Base-by-base conservation (phyloP, 2,113 vertebrate species). In the Psittacula cyanocephala region DNA sequence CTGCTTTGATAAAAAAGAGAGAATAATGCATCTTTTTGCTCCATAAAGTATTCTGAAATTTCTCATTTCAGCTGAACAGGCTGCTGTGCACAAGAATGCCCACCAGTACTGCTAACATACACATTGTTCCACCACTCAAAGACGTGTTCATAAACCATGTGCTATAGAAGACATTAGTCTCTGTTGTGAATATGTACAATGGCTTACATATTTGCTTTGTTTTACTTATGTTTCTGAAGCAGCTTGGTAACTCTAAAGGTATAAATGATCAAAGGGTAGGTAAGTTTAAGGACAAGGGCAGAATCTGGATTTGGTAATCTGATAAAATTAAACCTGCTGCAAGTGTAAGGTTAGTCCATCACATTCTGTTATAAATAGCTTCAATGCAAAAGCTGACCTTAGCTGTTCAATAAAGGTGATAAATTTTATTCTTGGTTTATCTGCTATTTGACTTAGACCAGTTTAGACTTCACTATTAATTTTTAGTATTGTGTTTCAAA, bases 31-130 rank as follows among this genome's bases (percentile, higher is more conserved):
- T 55, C 39, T 72, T 55, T 46, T 44, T 62, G 41, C 47, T 55
- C 39, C 5, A 1, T 8, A 24, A 24, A 11, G 57, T 20, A 43
- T 27, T 43, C n/a, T 37, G 65, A 65, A 53, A 49, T 37, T 9
- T 35, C 49, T 33, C 22, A 9, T 29, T 44, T 35, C 43, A 65
- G 39, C 22, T 23, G 22, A 85, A 24, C 57, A 60, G 70, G 5
- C 27, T 41, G 27, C 3, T 23, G 25, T 12, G 18, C 31, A 25
- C 33, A 46, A n/a, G 46, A 77, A 52, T 4, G 25, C 29, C 39
- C 63, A 7, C 17, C 0, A 0, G n/a, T 17, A 24, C 14, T 2
- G 0, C 11, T 13, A 29, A 52, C 18, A 25, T 3, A 35, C 22
- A 24, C 2, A 0, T 12, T 8, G 53, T 11, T 24, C 63, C 70